Evolutionary conservation across 1,140 invertebrate species (phyloP), one percentile per base, ranked within the genome.

Genomic region (Lysiphlebus fabarum): DNA sequence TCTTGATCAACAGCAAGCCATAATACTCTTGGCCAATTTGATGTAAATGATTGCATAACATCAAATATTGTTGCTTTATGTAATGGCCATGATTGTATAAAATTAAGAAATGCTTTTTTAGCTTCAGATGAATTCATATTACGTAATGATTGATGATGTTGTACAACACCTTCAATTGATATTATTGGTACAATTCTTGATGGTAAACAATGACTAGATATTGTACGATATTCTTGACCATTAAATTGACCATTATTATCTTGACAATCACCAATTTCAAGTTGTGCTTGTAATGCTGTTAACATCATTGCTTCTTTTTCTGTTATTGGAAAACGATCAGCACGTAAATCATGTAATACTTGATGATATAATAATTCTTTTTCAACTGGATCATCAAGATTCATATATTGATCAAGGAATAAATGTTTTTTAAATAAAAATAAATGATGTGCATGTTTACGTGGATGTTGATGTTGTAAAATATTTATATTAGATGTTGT

Each of bases 341-440:
- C 91, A 60, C 93, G 83, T 14, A 98, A 84, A 69, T 91, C 89
- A 70, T 95, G 91, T 47, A 97, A 80, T 37, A 96, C 89, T 81
- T 98, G 95, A 80, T 97, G 93, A 78, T 96, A 96, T n/a, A 98
- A 75, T 26, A 98, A 79, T 77, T 98, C 94, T 76, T 96, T 95
- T 78, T 98, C 95, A 1, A 97, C 92, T 0, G 89, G 88, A 79
- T 95, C 92, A 56, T 86, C 87, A 63, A 87, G 79, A 76, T 92
- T 92, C 74, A 93, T 88, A 71, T 85, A 96, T 61, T 86, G 87
- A 80, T 88, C 92, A 66, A 90, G 84, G 80, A 97, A 96, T 50
- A 98, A 77, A 68, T 96, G 93, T 82, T 98, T 98, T 81, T 97
- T 92, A 70, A 92, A 90, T 33, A 93, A 79, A 72, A 93, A 90